A percentile compares a stretch with the other conserved stretches of the same genome.
These are phyloP conservation scores for Eubucco bourcierii DNA, from an alignment of 2,113 vertebrate species.

Conservation along the genomic window DNA sequence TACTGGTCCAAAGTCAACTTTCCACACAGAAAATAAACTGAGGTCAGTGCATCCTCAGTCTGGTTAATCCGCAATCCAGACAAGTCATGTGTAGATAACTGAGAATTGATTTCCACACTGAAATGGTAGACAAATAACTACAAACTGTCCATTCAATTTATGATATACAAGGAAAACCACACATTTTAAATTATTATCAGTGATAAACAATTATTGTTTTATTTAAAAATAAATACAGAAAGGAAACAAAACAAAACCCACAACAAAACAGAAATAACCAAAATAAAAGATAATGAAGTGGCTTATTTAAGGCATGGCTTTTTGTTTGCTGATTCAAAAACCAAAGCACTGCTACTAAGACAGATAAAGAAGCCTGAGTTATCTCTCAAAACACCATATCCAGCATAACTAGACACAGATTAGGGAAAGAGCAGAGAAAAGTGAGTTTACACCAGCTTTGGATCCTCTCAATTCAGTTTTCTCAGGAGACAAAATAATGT, in stretches of 20 bases:
- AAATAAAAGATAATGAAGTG: background rate
- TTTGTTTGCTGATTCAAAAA: conserved; percentile 29
- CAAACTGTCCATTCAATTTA: background rate
- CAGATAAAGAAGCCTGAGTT: conserved; percentile 13
- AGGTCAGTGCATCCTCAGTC: background rate
- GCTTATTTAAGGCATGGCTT: background rate
- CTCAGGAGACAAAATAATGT: background rate
- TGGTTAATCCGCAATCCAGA: conserved; percentile 21
- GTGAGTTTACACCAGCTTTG: background rate
- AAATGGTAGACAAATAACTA: background rate
- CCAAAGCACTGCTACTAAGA: background rate
- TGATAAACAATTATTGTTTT: background rate
- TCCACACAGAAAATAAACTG: background rate
- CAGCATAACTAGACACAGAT: background rate
- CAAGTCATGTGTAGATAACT: conserved; percentile 2
- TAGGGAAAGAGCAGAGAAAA: background rate
- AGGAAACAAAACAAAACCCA: background rate
- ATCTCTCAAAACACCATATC: background rate
- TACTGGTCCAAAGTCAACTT: background rate
- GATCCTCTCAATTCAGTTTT: background rate
- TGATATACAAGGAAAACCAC: background rate
- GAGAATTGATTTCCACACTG: conserved; percentile 24
- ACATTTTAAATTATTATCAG: background rate
- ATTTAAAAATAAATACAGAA: background rate
- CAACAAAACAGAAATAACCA: background rate